phyloP scores from a whole-genome alignment of 2,797 vertebrate genomes.

The Spheniscus humboldti region DNA sequence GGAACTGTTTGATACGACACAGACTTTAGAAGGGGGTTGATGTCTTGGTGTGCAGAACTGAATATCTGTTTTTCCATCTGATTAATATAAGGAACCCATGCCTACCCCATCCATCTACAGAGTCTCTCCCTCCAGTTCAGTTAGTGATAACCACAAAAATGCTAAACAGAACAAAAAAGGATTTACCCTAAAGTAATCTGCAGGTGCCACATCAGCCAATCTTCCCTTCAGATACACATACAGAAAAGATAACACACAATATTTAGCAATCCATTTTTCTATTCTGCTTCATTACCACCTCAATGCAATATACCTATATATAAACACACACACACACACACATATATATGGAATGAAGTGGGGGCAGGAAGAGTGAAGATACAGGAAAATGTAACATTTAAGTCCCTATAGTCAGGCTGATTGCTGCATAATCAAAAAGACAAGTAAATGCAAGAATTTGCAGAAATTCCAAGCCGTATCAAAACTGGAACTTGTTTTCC shows the following conservation, averaged over 20 bases:
- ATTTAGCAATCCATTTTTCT: conserved; percentile 46
- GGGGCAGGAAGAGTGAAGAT: background rate
- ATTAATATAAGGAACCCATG: conserved; percentile 22
- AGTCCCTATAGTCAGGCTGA: background rate
- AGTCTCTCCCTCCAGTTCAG: conserved; percentile 51
- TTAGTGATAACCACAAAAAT: conserved; percentile 62
- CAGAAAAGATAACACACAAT: conserved; percentile 49
- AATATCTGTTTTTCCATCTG: conserved; percentile 56
- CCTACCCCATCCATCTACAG: conserved; percentile 3
- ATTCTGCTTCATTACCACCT: conserved; percentile 12
- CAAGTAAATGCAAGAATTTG: background rate
- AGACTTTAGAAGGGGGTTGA: background rate
- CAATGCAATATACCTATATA: background rate
- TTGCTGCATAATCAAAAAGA: background rate
- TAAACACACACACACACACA: background rate
- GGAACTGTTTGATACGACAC: conserved; percentile 33
- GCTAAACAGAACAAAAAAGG: conserved; percentile 63
- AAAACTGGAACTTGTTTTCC: conserved; percentile 10
- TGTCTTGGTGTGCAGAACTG: conserved; percentile 43
- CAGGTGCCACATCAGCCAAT: conserved; percentile 65
- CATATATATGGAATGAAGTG: background rate
- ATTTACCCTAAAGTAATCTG: conserved; percentile 64
- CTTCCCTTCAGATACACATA: conserved; percentile 53
- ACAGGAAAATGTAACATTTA: background rate
- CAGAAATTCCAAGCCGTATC: background rate